Base-by-base conservation (phyloP, 2,888 invertebrate species). In the Acleris holmiana region DNA sequence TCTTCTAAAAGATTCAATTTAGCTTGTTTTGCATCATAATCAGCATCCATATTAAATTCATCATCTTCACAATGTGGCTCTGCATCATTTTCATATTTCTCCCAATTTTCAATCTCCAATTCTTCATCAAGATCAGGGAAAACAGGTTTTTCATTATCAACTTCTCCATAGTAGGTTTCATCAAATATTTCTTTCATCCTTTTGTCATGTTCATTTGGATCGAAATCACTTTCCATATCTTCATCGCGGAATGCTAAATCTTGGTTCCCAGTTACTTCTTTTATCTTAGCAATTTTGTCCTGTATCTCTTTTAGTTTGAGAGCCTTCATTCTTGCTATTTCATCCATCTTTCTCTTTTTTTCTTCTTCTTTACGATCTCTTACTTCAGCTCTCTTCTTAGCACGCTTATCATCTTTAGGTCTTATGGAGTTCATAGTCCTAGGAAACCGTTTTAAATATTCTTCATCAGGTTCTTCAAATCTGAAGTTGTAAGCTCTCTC, bases 401-500 rank as follows among this genome's bases (percentile, higher is more conserved):
- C 94, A 60, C 99, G 94, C 61, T 94, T 94, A 48, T 96, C 96
- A 83, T 98, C 97, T 67, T 95, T 96, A 35, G 95, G 95, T 5
- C 99, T 94, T 69, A 99, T 89, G 2, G 97, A 96, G 83, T 95
- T 95, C 83, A 99, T 94, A 0, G 97, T 97, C 70, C 99, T 95
- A 0, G 99, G 99, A 92, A 97, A 99, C 10, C 97, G 94, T 90
- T 98, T 98, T 18, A 97, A 93, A 86, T 96, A 98, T 73, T 98
- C 98, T 54, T 96, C 94, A 85, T 99, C 99, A 0, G 98, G 99
- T 85, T 99, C 99, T 85, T 99, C 99, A 85, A 96, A 99, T 69
- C 99, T 94, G 85, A 98, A 99, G 92, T 99, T 99, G 85, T 96
- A 99, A 71, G 99, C 98, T 51, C 97, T 94, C 81, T 99, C 99